These are phyloP conservation scores for Tupiocoris notatus DNA, from an alignment of 2,888 invertebrate genomes.

Conservation along the genomic window DNA sequence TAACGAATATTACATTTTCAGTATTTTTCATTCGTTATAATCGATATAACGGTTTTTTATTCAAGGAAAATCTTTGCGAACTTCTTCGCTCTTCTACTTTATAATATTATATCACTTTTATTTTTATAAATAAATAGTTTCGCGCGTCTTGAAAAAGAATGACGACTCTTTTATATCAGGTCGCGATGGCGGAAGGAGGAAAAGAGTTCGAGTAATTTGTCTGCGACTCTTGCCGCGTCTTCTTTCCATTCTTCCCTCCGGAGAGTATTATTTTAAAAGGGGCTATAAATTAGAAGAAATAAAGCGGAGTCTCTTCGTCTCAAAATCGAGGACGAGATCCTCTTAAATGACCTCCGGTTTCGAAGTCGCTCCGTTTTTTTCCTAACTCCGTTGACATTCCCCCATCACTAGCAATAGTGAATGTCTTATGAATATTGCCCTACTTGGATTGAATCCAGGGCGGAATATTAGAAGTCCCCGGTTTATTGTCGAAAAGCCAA, in stretches of 20 bases:
- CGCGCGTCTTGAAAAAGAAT: no score
- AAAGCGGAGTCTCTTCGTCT: no score
- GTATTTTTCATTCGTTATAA: no score
- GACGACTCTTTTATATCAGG: no score
- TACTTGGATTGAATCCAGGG: constrained; percentile 9
- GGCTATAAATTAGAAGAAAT: constrained; percentile 2
- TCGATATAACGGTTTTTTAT: no score
- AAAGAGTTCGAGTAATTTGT: not conserved
- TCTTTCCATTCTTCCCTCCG: not conserved
- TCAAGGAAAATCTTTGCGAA: no score
- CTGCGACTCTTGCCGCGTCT: not conserved
- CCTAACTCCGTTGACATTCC: not conserved
- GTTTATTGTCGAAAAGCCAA: no score
- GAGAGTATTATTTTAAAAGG: not conserved
- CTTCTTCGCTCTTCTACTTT: no score
- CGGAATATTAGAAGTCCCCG: no score
- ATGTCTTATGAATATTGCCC: constrained; percentile 19
- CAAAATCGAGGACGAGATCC: not conserved
- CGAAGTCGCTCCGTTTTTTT: not conserved
- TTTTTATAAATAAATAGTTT: no score
- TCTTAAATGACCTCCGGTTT: not conserved
- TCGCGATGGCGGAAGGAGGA: not conserved
- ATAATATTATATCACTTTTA: no score
- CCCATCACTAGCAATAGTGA: not conserved
- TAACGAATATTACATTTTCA: no score